phyloP scores from a whole-genome alignment of 2,797 vertebrate species.

The Sarcophilus harrisii region DNA sequence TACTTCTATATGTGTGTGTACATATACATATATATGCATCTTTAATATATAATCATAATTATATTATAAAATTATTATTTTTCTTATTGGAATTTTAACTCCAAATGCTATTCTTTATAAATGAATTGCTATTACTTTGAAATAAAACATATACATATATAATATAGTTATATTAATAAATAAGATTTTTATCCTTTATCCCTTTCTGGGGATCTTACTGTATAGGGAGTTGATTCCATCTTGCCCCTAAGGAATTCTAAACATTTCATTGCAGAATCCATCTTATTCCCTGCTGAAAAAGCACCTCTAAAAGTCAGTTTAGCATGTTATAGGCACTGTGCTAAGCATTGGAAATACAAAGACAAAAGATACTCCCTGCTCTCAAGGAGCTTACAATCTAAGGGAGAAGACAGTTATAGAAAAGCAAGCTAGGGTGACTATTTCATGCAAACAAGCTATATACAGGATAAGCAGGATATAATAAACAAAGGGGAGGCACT shows the following conservation, averaged over 20 bases:
- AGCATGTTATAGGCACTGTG: rapidly evolving
- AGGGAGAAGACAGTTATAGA: background rate
- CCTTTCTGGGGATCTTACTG: background rate
- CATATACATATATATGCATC: background rate
- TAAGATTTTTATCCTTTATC: background rate
- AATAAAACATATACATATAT: background rate
- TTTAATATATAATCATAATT: background rate
- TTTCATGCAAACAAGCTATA: background rate
- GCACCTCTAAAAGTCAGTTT: too few relatives aligned
- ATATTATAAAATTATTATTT: background rate
- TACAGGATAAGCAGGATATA: rapidly evolving
- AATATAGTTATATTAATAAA: background rate
- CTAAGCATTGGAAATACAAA: background rate
- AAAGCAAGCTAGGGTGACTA: background rate
- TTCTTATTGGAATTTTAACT: background rate
- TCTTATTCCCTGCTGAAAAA: background rate
- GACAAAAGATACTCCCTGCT: background rate
- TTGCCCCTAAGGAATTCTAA: background rate
- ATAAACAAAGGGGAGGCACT: background rate
- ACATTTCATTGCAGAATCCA: background rate
- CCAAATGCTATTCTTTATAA: background rate
- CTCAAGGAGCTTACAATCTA: background rate
- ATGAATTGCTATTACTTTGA: background rate
- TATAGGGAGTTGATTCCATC: background rate
- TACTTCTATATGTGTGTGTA: background rate